A percentile compares a stretch with the other conserved stretches of the same genome.
Evolutionary conservation across 1,140 invertebrate species (phyloP).

Genomic region (Agrilus planipennis): DNA sequence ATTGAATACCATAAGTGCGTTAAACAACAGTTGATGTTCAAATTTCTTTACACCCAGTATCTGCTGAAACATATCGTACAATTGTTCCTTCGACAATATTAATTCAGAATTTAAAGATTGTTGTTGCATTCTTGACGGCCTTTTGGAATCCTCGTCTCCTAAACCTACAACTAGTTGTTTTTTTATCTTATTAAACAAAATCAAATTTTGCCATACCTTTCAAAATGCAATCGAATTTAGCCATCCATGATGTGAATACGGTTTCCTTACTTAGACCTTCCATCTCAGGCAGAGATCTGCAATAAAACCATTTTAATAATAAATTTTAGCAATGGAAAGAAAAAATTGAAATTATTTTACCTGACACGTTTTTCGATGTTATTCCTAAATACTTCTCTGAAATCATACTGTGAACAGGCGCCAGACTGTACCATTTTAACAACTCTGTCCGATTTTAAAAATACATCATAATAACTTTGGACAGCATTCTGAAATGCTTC

Average conservation of each 20-base stretch:
- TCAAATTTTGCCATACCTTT: conserved; percentile 53
- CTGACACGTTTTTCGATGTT: conserved; percentile 95
- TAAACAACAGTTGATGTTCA: conserved; percentile 98
- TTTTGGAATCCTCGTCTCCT: conserved; percentile 77
- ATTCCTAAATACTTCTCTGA: conserved; percentile 95
- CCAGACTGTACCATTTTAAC: conserved; percentile 92
- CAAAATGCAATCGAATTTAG: conserved; percentile 98
- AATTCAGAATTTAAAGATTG: conserved; percentile 83
- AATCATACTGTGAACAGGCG: conserved; percentile 95
- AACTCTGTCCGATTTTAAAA: conserved; percentile 92
- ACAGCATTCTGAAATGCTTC: conserved; percentile 99
- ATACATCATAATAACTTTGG: conserved; percentile 94
- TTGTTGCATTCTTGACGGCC: conserved; percentile 73
- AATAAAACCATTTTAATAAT: conserved; percentile 1
- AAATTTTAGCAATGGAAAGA: neutral
- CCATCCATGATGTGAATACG: conserved; percentile 97
- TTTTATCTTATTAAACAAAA: neutral
- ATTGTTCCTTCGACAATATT: conserved; percentile 90
- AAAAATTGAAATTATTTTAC: conserved; percentile 35
- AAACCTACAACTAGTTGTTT: conserved; percentile 19
- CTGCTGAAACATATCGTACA: conserved; percentile 99
- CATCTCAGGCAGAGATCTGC: conserved; percentile 91
- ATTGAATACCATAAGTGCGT: conserved; percentile 81
- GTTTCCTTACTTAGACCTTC: conserved; percentile 99
- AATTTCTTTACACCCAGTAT: conserved; percentile 98